These are phyloP conservation scores for Urocynchramus pylzowi DNA, from an alignment of 2,113 vertebrate genomes.

Conservation along the genomic window DNA sequence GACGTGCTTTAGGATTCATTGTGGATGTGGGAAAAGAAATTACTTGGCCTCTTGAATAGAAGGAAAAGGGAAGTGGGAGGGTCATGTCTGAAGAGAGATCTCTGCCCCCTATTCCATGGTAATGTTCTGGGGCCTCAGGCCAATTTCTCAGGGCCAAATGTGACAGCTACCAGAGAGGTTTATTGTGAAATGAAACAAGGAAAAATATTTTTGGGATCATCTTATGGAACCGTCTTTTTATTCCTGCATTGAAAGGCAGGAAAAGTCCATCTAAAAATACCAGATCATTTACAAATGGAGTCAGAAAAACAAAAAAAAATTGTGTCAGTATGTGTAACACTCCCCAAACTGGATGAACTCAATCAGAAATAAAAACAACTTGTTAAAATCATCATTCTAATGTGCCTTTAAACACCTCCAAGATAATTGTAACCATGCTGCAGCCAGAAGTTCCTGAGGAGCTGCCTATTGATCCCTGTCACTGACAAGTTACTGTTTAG, in stretches of 20 bases:
- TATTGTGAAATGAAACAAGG: neutral
- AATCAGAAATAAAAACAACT: neutral
- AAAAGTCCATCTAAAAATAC: neutral
- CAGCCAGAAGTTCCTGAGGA: neutral
- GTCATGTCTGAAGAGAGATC: neutral
- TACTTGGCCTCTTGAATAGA: neutral
- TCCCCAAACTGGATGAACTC: neutral
- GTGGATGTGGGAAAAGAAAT: neutral
- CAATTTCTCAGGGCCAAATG: neutral
- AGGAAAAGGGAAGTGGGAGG: neutral
- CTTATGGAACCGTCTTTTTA: neutral
- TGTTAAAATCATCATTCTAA: neutral
- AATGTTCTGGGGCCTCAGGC: rapidly evolving
- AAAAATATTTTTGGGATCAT: neutral
- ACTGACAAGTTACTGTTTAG: neutral
- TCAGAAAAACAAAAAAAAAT: neutral
- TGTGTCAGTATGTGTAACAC: neutral
- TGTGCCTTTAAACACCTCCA: neutral
- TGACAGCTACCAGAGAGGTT: neutral
- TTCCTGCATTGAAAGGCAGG: neutral
- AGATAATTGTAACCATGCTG: neutral
- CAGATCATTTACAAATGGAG: neutral
- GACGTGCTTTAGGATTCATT: neutral
- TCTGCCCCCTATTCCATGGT: neutral
- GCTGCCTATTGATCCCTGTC: neutral